phyloP scores from a whole-genome alignment of 2,888 invertebrate species.

The Lepidocyrtinus sp. region DNA sequence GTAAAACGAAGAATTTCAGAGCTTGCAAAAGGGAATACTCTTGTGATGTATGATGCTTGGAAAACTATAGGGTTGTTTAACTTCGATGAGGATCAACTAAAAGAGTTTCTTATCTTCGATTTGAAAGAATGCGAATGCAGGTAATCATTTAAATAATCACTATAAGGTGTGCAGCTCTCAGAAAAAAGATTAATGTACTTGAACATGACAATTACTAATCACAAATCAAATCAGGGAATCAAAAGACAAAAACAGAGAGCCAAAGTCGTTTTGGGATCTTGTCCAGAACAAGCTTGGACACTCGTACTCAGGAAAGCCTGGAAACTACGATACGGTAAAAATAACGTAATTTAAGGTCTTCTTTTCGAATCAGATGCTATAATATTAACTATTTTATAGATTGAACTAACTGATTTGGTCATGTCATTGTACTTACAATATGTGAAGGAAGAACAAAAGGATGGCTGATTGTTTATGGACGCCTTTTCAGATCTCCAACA shows the following conservation, averaged over 20 bases:
- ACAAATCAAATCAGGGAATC: background rate
- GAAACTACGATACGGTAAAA: conserved; percentile 35
- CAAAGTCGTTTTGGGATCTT: conserved; percentile 29
- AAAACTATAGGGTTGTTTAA: conserved; percentile 23
- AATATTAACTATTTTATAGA: conserved; percentile 9
- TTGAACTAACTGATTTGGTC: conserved; percentile 30
- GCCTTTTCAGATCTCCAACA: no score
- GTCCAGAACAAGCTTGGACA: conserved; percentile 21
- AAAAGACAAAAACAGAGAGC: background rate
- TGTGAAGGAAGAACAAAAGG: no score
- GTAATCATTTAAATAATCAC: no score
- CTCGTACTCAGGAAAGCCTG: conserved; percentile 33
- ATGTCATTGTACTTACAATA: conserved; percentile 39
- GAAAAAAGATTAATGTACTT: no score
- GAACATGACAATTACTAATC: background rate
- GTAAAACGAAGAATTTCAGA: conserved; percentile 1
- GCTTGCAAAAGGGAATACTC: conserved; percentile 17
- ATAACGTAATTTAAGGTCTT: no score
- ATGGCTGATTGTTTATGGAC: no score
- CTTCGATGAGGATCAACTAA: conserved; percentile 16
- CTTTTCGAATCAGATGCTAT: background rate
- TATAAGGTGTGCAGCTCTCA: no score
- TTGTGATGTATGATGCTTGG: conserved; percentile 35
- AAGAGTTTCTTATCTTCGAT: no score
- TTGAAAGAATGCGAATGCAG: no score